phyloP scores from a whole-genome alignment of 2,888 invertebrate genomes.

The Synergus gifuensis region DNA sequence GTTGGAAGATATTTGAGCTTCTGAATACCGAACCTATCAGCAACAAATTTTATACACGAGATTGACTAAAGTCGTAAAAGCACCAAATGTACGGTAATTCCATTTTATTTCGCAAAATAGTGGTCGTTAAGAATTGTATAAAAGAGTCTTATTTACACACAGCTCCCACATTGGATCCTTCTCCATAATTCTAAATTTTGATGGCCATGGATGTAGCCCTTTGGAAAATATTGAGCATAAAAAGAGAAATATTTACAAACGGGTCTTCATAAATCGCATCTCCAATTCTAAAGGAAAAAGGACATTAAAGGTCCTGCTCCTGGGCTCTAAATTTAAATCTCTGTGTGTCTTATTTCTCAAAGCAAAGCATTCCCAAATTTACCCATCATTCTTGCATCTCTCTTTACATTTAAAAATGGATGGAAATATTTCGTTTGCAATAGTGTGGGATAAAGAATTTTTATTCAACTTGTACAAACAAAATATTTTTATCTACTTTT shows the following conservation, averaged over 20 bases:
- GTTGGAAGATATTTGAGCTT: neutral
- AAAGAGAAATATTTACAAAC: conserved; percentile 19
- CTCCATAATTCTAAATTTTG: conserved; percentile 21
- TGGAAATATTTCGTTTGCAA: too few relatives aligned
- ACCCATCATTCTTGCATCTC: neutral
- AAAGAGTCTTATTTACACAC: conserved; percentile 13
- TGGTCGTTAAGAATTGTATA: neutral
- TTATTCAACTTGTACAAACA: too few relatives aligned
- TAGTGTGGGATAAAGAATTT: too few relatives aligned
- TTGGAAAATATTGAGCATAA: conserved; percentile 19
- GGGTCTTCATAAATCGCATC: neutral
- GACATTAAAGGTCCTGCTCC: neutral
- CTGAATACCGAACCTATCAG: neutral
- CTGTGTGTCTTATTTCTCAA: neutral
- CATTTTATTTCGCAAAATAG: neutral
- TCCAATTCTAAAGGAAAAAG: neutral
- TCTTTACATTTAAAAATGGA: neutral
- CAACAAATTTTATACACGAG: neutral
- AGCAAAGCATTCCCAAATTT: neutral
- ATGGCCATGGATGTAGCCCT: neutral
- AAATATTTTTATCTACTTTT: too few relatives aligned
- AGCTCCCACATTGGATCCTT: neutral
- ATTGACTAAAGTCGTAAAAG: conserved; percentile 11
- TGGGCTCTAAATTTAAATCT: neutral
- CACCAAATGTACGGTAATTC: neutral